Evolutionary conservation across 2,888 invertebrate genomes (phyloP).

Genomic region (Drosophila yooni): DNA sequence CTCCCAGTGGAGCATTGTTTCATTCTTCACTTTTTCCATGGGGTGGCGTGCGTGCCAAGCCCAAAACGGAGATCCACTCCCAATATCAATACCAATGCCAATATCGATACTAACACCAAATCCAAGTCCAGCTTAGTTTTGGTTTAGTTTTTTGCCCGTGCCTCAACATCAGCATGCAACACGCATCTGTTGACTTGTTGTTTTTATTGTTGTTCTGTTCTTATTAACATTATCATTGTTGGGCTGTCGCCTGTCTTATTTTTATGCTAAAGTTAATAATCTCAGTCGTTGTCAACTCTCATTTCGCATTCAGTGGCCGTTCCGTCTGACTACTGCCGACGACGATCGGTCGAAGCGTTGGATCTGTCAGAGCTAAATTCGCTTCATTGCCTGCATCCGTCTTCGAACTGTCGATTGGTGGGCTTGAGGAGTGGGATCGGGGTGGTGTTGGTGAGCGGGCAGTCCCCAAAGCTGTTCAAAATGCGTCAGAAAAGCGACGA

Average conservation of each 20-base stretch:
- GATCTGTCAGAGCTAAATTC: constrained; percentile 53
- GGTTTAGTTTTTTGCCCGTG: constrained; percentile 25
- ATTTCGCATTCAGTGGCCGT: constrained; percentile 59
- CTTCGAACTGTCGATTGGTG: constrained; percentile 40
- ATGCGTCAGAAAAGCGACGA: constrained; percentile 66
- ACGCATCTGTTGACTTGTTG: constrained; percentile 21
- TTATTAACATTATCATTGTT: constrained; percentile 72
- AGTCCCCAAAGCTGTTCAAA: constrained; percentile 65
- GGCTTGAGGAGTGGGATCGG: neutral
- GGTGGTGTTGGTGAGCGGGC: constrained; percentile 33
- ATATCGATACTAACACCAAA: constrained; percentile 8
- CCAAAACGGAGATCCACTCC: constrained; percentile 8
- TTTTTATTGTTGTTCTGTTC: constrained; percentile 29
- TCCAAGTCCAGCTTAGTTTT: constrained; percentile 16
- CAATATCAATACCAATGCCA: constrained; percentile 2
- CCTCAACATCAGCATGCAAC: constrained; percentile 61
- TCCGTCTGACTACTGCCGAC: constrained; percentile 6
- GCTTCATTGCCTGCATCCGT: constrained; percentile 70
- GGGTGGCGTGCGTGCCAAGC: constrained; percentile 25
- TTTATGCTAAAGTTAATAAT: constrained; percentile 55
- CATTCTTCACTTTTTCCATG: neutral
- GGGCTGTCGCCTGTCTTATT: constrained; percentile 44
- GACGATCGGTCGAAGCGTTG: constrained; percentile 14
- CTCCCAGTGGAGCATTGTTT: neutral
- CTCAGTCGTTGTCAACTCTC: constrained; percentile 35